Evolutionary conservation across 2,797 vertebrate genomes (phyloP), one percentile per base, ranked within the genome.

Genomic region (Glossophaga mutica): DNA sequence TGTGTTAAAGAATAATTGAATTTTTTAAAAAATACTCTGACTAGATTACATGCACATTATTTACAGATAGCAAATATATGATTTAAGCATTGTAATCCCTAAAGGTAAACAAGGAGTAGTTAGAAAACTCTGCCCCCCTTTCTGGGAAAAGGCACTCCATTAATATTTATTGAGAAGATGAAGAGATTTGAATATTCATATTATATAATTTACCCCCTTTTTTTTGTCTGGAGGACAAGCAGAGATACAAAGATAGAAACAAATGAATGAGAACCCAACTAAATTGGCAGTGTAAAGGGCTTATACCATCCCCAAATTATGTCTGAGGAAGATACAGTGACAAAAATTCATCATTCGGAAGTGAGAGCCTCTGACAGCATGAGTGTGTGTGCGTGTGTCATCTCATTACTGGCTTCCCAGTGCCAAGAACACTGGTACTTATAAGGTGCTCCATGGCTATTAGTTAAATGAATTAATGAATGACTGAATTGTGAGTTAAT

Each of bases 391-490:
- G 1, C 7, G 0, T 15, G 8, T 4, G 14, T 42, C 3, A 10
- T 55, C 6, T 67, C 67, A 62, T n/a, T 8, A 37, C 6, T 57
- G 2, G n/a, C 21, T n/a, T 57, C 19, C 48, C 32, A 6, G 9
- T 32, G 26, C 32, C 70, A 48, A 77, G 32, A 34, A 59, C 85
- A 32, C 52, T 87, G 37, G 14, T 84, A 76, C 21, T 88, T 90
- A 88, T 8, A 39, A 85, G 24, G 8, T 62, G 9, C 42, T 87
- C 81, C 68, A 9, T 32, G 44, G 2, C 5, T 84, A 34, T 70
- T 92, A 79, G 39, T 71, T 83, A 85, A 82, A 50, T 48, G n/a
- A 71, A 88, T 85, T 68, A 94, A 55, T 92, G 73, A 74, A 81
- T 70, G 48, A 48, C 11, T 44, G 8, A 83, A 78, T 79, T 92